Percentiles rank a stretch among this genome's conserved stretches.
Evolutionary conservation across 1,140 invertebrate species (phyloP).

Genomic region (Drosophila sp.): DNA sequence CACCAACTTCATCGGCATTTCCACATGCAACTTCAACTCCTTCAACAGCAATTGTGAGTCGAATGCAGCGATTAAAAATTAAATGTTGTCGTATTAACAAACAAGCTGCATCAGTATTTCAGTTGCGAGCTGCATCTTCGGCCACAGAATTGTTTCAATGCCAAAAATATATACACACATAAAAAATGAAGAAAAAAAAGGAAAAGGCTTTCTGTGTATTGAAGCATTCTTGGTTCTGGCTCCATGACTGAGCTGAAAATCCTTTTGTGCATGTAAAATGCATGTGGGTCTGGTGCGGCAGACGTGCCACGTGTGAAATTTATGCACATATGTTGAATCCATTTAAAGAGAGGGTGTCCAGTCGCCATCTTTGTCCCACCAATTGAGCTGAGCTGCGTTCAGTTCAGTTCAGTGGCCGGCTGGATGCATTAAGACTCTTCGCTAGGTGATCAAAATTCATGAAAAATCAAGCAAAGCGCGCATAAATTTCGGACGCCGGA

Average conservation of each 20-base stretch:
- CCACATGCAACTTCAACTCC: constrained; percentile 19
- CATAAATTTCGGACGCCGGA: constrained; percentile 24
- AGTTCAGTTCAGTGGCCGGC: constrained; percentile 3
- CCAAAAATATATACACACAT: constrained; percentile 8
- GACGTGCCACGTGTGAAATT: constrained; percentile 76
- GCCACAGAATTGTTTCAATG: constrained; percentile 41
- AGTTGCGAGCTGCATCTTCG: constrained; percentile 31
- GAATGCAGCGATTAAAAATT: constrained; percentile 79
- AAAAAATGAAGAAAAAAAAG: constrained; percentile 13
- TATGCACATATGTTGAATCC: constrained; percentile 77
- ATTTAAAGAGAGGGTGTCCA: constrained; percentile 46
- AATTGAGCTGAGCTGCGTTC: constrained; percentile 10
- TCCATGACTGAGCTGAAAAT: constrained; percentile 51
- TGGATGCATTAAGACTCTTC: constrained; percentile 27
- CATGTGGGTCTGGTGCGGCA: constrained; percentile 49
- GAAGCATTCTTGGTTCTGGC: constrained; percentile 13
- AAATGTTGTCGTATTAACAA: constrained; percentile 81
- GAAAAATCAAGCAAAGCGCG: constrained; percentile 52
- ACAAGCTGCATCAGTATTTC: constrained; percentile 56
- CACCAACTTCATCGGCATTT: not conserved
- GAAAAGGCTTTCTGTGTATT: constrained; percentile 10
- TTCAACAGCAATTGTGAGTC: constrained; percentile 45
- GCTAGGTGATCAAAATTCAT: constrained; percentile 52
- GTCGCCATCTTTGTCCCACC: not conserved
- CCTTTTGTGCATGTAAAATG: constrained; percentile 78